phyloP scores from a whole-genome alignment of 2,113 vertebrate species.

The Lethenteron reissneri region DNA sequence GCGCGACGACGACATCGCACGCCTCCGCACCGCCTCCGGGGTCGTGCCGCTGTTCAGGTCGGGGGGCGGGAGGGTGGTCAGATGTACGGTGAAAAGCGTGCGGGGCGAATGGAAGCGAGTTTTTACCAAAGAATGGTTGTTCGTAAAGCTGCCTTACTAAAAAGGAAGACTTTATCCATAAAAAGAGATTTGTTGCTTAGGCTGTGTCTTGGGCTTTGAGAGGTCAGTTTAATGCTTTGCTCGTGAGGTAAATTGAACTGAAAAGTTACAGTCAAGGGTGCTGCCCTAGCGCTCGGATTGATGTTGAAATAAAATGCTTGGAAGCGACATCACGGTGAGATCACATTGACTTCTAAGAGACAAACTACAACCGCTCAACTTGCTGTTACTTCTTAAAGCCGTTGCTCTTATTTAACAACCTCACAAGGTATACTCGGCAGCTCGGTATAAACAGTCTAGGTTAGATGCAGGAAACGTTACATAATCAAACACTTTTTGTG shows the following conservation, averaged over 20 bases:
- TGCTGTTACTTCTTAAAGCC: too few species aligned
- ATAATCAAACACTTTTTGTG: slow-evolving; percentile 8
- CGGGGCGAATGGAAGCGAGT: not conserved
- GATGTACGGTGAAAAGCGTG: not conserved
- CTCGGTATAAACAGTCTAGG: not conserved
- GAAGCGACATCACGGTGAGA: too few species aligned
- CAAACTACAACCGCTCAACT: too few species aligned
- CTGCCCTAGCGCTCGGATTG: too few species aligned
- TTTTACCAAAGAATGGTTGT: not conserved
- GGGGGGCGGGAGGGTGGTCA: slow-evolving; percentile 4
- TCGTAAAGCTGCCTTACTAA: not conserved
- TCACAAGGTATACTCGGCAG: not conserved
- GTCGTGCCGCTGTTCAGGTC: slow-evolving; percentile 71
- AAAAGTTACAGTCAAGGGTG: too few species aligned
- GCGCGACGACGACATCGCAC: slow-evolving; percentile 56
- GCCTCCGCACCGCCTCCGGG: slow-evolving; percentile 50
- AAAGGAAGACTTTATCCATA: not conserved
- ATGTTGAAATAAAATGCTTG: too few species aligned
- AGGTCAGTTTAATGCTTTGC: not conserved
- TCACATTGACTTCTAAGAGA: too few species aligned
- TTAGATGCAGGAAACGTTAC: not conserved
- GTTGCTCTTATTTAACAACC: not conserved
- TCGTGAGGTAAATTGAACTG: too few species aligned
- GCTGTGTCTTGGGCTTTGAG: not conserved
- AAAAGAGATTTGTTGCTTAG: not conserved